Conservation (phyloP, 2,113 vertebrate genomes). For the Gulo gulo region DNA sequence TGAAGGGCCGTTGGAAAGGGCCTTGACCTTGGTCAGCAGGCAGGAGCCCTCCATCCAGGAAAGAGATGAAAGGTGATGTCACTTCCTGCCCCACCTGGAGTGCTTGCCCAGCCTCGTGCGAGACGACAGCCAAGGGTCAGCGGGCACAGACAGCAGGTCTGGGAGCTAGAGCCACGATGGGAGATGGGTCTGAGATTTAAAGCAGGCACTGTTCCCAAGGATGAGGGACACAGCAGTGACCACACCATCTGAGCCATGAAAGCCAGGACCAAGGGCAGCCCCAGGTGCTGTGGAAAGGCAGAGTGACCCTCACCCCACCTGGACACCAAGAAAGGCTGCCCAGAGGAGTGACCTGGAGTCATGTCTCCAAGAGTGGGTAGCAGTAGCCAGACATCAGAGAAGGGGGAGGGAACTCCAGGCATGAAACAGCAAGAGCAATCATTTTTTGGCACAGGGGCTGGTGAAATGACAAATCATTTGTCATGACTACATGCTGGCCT, state of each 20-base stretch:
- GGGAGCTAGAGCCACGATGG: accelerated
- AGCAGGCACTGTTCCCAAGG: background rate
- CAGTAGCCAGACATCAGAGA: too few species aligned
- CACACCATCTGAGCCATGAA: accelerated
- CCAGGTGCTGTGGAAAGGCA: background rate
- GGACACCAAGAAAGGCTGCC: background rate
- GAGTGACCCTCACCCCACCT: too few species aligned
- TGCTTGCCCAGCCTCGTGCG: background rate
- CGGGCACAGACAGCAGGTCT: accelerated
- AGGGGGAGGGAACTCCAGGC: background rate
- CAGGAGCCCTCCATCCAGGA: background rate
- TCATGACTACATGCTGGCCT: accelerated
- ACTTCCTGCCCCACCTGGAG: background rate
- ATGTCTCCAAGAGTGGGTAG: accelerated
- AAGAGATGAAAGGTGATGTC: background rate
- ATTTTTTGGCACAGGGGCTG: accelerated
- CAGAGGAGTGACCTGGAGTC: background rate
- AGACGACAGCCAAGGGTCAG: background rate
- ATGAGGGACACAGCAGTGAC: accelerated
- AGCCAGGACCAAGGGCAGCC: background rate
- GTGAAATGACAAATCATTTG: background rate
- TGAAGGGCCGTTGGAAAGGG: conserved; percentile 52
- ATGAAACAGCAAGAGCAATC: accelerated
- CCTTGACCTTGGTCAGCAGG: conserved; percentile 64
- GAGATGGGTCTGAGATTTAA: accelerated